phyloP scores from a whole-genome alignment of 2,113 vertebrate genomes.

The Crotophaga sulcirostris region DNA sequence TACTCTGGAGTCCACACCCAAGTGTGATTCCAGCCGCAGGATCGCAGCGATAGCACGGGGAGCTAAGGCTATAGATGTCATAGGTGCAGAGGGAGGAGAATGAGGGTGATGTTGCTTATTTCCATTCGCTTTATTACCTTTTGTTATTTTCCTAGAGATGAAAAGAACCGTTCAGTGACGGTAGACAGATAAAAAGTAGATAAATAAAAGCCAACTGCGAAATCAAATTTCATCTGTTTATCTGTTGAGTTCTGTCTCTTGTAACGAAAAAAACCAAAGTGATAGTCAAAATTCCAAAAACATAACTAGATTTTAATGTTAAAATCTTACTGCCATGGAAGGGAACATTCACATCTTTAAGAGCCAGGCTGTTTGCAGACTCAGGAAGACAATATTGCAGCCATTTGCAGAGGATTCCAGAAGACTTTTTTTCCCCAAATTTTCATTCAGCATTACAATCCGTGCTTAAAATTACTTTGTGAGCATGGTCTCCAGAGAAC shows the following conservation, averaged over 20 bases:
- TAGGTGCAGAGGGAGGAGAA: neutral
- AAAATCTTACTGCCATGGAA: neutral
- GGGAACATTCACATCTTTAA: neutral
- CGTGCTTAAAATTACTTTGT: neutral
- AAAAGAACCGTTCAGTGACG: neutral
- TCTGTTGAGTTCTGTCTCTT: neutral
- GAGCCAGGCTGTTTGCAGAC: neutral
- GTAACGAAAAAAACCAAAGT: neutral
- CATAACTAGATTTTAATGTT: neutral
- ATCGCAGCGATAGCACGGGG: neutral
- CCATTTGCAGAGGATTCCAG: neutral
- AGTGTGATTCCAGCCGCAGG: neutral
- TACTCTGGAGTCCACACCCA: neutral
- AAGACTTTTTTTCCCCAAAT: neutral
- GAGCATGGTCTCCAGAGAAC: neutral
- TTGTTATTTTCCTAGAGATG: neutral
- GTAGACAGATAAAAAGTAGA: neutral
- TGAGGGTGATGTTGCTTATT: neutral
- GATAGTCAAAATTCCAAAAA: neutral
- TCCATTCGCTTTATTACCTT: neutral
- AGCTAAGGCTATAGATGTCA: neutral
- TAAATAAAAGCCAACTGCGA: neutral
- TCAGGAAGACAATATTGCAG: neutral
- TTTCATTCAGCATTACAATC: neutral
- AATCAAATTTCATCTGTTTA: neutral